Evolutionary conservation across 2,113 vertebrate species (phyloP), one percentile per base, ranked within the genome.

Genomic region (Egretta garzetta): DNA sequence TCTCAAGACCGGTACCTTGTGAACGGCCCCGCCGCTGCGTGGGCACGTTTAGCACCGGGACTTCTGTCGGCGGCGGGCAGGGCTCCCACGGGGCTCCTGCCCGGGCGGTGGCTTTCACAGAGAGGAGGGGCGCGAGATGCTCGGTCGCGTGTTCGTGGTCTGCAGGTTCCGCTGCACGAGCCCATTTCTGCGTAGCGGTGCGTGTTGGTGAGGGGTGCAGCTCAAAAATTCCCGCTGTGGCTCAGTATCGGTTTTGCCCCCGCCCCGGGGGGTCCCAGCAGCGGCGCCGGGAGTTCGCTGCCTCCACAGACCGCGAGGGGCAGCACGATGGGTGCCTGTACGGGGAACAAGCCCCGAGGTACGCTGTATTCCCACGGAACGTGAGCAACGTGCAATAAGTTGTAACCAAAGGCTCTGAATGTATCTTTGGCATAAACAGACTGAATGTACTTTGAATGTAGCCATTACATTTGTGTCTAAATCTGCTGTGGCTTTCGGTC

Each of bases 321-420:
- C n/a, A 92, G 79, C 76, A 41, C 72, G 22, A 17, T 39, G 64
- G 52, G 18, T 41, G 92, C 86, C 84, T 90, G 94, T 86, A 47
- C 4, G 27, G 91, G 82, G 24, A 71, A 43, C 14, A 35, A 58
- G 37, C 89, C n/a, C 81, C 20, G 88, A 92, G 89, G 93, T 91
- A 95, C 91, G 28, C 32, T 83, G 28, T 55, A 63, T 85, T 95
- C 97, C 91, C 96, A 49, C 52, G 59, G 96, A 59, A 63, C 83
- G 72, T 47, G 23, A 79, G 58, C 94, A 88, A 91, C 37, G 93
- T 96, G 88, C 91, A 98, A 98, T 97, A 98, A 96, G 59, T 92
- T 84, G 49, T 95, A 95, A 95, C 81, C 43, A 82, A 96, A 95
- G 97, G 89, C 72, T 76, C 88, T 93, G 96, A 95, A 96, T 93